Evolutionary conservation across 2,113 vertebrate genomes (phyloP), one percentile per base, ranked within the genome.

Genomic region (Colistium nudipinnis): DNA sequence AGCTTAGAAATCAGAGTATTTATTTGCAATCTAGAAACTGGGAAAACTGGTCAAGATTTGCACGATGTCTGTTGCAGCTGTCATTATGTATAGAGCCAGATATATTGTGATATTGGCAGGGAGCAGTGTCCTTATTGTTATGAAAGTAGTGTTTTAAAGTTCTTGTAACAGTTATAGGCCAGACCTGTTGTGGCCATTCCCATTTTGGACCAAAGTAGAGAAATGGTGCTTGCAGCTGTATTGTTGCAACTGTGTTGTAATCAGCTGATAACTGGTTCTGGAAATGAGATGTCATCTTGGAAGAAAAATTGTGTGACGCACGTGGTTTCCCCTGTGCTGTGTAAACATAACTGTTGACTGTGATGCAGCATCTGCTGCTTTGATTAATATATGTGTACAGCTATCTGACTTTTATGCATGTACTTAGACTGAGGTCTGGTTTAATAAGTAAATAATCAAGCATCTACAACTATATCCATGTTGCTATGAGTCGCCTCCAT

Each of bases 81-180:
- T 60, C 14, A 57, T 51, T 49, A 52, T 16, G 19, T 28, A 11
- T 20, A 49, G 44, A 57, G 12, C 3, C 45, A 39, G 35, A 59
- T 31, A n/a, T 27, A 25, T 16, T 60, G 24, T 52, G 7, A 35
- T n/a, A 17, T 19, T 43, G 36, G 16, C 68, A 45, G 47, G 19
- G 20, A 54, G 33, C 39, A 35, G 1, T 16, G 5, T 63, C 10
- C 6, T 51, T 11, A 3, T 11, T 74, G 44, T 59, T 60, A 2
- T 66, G 28, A 36, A 45, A 65, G 67, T 62, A 69, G 24, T 52
- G 41, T 43, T 71, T 41, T 28, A 41, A 68, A 53, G 20, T 53
- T 70, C 8, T 16, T 19, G 17, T 22, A 43, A 47, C 11, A 49
- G 22, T 38, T 56, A n/a, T 33, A 9, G 31, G 4, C 31, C 4